phyloP scores from a whole-genome alignment of 2,113 vertebrate genomes.

The Sorex fumeus region DNA sequence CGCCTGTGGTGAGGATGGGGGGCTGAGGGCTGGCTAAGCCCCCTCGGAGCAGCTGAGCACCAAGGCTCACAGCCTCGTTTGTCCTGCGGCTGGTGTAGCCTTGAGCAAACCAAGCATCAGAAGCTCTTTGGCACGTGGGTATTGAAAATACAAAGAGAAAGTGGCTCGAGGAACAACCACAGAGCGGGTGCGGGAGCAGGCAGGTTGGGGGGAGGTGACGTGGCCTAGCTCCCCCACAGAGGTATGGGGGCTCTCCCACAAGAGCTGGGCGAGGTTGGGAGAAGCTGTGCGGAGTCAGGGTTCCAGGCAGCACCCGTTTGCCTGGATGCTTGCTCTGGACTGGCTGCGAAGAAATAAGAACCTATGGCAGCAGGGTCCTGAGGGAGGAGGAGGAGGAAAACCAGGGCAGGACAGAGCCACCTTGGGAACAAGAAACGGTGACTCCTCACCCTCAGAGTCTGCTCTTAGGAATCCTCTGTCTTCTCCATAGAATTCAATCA shows the following conservation, averaged over 20 bases:
- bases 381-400: background rate
- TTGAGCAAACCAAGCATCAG: conserved; percentile 53
- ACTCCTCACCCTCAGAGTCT: background rate
- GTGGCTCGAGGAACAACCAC: conserved; percentile 15
- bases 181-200: background rate
- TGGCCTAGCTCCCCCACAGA: conserved; percentile 22
- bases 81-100: conserved; percentile 53
- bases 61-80: background rate
- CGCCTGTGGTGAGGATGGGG: background rate
- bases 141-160: conserved; percentile 69
- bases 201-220: background rate
- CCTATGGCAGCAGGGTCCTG: background rate
- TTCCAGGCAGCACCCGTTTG: background rate
- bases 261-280: background rate
- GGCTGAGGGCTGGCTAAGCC: background rate
- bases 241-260: background rate
- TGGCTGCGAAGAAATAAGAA: background rate
- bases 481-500: background rate
- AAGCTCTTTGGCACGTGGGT: conserved; percentile 27
- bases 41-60: background rate
- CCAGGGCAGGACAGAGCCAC: conserved; percentile 5
- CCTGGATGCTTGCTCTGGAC: conserved; percentile 1
- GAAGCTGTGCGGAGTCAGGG: background rate
- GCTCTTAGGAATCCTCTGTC: background rate
- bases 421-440: background rate